Conservation (phyloP, 2,797 vertebrate species). For the Tenualosa thibaudeaui region DNA sequence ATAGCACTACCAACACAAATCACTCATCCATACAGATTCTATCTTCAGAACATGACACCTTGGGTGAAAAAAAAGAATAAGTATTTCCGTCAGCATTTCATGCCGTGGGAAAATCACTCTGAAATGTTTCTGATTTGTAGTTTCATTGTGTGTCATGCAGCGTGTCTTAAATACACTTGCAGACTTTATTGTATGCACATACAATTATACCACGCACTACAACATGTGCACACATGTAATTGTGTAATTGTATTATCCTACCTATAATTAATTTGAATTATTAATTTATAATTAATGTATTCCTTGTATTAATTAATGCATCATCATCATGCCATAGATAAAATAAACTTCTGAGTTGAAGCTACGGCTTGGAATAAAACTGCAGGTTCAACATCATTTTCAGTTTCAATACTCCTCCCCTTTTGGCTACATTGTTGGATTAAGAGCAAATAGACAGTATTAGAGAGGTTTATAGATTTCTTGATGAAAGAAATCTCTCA, state of each 20-base stretch:
- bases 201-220: not conserved
- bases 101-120: not conserved
- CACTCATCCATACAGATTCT: slow-evolving; percentile 33
- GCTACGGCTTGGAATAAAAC: not conserved
- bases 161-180: not conserved
- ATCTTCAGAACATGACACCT: slow-evolving; percentile 29
- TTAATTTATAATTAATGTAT: not conserved
- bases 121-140: slow-evolving; percentile 5
- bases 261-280: not conserved
- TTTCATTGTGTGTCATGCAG: not conserved
- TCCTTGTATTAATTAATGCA: not conserved
- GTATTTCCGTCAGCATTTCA: slow-evolving; percentile 4
- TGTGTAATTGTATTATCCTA: not conserved
- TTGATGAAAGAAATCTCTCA: not conserved
- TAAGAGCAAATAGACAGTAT: not conserved
- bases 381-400: not conserved
- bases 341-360: not conserved
- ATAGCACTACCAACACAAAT: slow-evolving; percentile 17
- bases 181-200: not conserved
- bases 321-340: not conserved
- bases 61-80: not conserved
- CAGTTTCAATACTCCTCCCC: not conserved
- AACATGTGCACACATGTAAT: not conserved
- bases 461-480: not conserved
- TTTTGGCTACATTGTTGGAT: not conserved